Conservation (phyloP, 2,797 vertebrate genomes). For the Lepus townsendii region DNA sequence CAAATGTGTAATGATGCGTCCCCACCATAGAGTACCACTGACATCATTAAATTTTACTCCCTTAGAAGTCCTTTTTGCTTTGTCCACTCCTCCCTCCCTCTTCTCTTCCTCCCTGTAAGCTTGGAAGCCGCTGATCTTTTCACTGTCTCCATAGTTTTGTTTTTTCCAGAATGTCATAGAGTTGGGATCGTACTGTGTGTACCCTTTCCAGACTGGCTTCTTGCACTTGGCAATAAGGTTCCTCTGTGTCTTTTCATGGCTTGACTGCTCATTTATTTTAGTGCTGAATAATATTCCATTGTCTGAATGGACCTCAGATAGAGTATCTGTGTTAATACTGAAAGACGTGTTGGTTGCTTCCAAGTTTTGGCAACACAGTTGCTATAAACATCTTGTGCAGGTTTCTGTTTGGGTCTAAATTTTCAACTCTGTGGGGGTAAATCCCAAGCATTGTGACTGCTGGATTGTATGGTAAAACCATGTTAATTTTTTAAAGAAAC, state of each 20-base stretch:
- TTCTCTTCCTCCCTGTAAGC: not conserved
- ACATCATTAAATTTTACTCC: not conserved
- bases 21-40: not conserved
- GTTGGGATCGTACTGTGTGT: not conserved
- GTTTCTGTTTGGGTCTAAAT: not conserved
- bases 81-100: not conserved
- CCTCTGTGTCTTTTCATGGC: not conserved
- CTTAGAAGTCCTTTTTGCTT: not conserved
- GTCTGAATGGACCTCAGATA: not conserved
- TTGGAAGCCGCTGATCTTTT: not conserved
- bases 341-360: not conserved
- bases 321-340: not conserved
- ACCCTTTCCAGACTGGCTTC: not conserved
- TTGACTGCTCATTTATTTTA: conserved; percentile 9
- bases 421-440: not conserved
- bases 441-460: not conserved
- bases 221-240: not conserved
- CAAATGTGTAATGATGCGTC: not conserved
- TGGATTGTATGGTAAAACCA: not conserved
- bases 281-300: not conserved
- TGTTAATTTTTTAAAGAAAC: not conserved
- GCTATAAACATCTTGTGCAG: not conserved
- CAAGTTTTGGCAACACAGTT: not conserved
- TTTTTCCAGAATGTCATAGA: conserved; percentile 8
- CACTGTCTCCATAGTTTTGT: not conserved